Evolutionary conservation across 2,888 invertebrate species (phyloP).

Genomic region (Limnephilus lunatus): DNA sequence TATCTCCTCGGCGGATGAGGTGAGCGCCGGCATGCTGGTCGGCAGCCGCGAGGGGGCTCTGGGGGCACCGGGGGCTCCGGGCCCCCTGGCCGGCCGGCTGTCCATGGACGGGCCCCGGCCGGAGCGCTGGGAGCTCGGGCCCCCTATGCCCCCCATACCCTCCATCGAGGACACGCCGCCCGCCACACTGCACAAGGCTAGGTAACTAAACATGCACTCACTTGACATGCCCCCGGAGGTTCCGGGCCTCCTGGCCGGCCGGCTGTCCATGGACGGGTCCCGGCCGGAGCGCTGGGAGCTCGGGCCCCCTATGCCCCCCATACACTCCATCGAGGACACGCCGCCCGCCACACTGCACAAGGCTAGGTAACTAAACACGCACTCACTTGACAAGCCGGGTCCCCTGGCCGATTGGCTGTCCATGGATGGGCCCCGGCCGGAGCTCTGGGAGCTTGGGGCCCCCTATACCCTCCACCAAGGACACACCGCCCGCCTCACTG

Average conservation of each 20-base stretch:
- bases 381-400: slow-evolving; percentile 68
- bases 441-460: slow-evolving; percentile 75
- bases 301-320: slow-evolving; percentile 71
- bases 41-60: slow-evolving; percentile 44
- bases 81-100: slow-evolving; percentile 67
- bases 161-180: slow-evolving; percentile 73
- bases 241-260: slow-evolving; percentile 69
- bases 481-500: slow-evolving; percentile 80
- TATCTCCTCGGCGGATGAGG: slow-evolving; percentile 66
- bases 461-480: slow-evolving; percentile 71
- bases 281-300: slow-evolving; percentile 75
- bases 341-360: slow-evolving; percentile 79
- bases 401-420: slow-evolving; percentile 71
- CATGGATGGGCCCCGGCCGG: slow-evolving; percentile 69
- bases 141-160: slow-evolving; percentile 73
- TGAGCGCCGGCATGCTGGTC: slow-evolving; percentile 67
- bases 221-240: slow-evolving; percentile 70
- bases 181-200: slow-evolving; percentile 78
- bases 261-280: slow-evolving; percentile 71
- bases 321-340: slow-evolving; percentile 74
- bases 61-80: slow-evolving; percentile 73
- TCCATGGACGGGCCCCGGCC: slow-evolving; percentile 73
- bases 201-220: background rate
- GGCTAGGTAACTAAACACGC: background rate
- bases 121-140: slow-evolving; percentile 75